Base-by-base conservation (phyloP, 1,140 invertebrate genomes). In the Diprion similis region DNA sequence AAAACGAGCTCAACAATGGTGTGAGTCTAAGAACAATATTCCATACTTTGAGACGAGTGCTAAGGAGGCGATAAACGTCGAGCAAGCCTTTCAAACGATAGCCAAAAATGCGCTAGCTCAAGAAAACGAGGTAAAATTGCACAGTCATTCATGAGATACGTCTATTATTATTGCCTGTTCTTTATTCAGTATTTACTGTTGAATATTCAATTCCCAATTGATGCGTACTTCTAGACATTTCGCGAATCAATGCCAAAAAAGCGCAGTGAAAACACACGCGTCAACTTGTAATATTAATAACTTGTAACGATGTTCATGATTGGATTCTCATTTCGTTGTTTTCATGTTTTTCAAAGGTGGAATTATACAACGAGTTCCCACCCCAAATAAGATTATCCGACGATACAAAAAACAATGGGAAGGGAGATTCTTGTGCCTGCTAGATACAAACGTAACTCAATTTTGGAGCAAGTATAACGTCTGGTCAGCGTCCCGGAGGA, bases 1-100 rank as follows among this genome's bases (percentile, higher is more conserved):
- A 24, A 98, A 99, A 86, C 90, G 97, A 83, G 98, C 98, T 46
- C 97, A 99, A 86, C 96, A 98, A 79, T 99, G 98, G 98, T 99
- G 98, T 90, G 95, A 98, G 87, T 94, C 92, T 78, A 99, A 99
- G 90, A 99, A 99, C 86, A 97, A 97, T 89, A 99, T 99, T 84
- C 98, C 98, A 64, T 99, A 99, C 86, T 99, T 99, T 89, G 98
- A 99, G 90, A 99, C 98, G 47, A 97, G 96, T 89, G 98, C 98
- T 79, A 99, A 99, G 90, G 98, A 99, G 87, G 97, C 96, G 69
- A 94, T 98, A 73, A 99, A 99, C 85, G 98, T 99, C 66, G 98
- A 99, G 89, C 94, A 98, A 88, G 98, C 98, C 80, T 99, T 99
- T 90, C 95, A 98, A 88, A 97, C 97, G 70, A 98, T 99, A 85